Evolutionary conservation across 2,113 vertebrate genomes (phyloP), one percentile per base, ranked within the genome.

Genomic region (Rhodinocichla rosea): DNA sequence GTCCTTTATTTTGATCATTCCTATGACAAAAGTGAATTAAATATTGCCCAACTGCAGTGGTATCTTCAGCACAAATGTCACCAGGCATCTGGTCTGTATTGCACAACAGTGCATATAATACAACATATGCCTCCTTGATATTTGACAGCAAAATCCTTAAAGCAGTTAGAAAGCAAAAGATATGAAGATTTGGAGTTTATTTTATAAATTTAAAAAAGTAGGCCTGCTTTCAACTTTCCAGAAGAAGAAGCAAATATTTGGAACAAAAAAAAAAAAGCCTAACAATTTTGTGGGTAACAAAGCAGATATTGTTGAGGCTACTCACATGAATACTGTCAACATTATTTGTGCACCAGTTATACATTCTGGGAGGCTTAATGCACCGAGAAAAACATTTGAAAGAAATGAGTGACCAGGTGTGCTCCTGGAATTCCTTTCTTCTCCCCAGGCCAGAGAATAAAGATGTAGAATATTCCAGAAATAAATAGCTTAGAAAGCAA

Each of bases 91-190:
- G 9, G 8, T 69, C 32, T 73, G 4, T 44, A 17, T 17, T 50
- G 23, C 19, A 53, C 7, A 76, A 6, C 3, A 27, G 5, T 2
- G 15, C 21, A 81, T 79, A 39, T 42, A 40, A 30, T 53, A 18
- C 17, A 69, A 13, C 2, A 23, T 1, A 1, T 13, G 17, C 9
- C 22, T 57, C 7, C 18, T 62, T 53, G 42, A 22, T 55, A 67
- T 30, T 75, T 0, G 1, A 32, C n/a, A 74, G 15, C 53, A 89
- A 50, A 8, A 11, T 16, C 32, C 15, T 21, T 1, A 1, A 10
- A 77, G 22, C 9, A 62, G 7, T 26, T 62, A 50, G 13, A 37
- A 81, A 70, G 7, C 3, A 47, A 39, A 84, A 77, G 28, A 53
- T 12, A 62, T 11, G 52, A 83, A 40, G 4, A 15, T 53, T 57